Evolutionary conservation across 2,888 invertebrate genomes (phyloP).

Genomic region (Caenorhabditis sp.): DNA sequence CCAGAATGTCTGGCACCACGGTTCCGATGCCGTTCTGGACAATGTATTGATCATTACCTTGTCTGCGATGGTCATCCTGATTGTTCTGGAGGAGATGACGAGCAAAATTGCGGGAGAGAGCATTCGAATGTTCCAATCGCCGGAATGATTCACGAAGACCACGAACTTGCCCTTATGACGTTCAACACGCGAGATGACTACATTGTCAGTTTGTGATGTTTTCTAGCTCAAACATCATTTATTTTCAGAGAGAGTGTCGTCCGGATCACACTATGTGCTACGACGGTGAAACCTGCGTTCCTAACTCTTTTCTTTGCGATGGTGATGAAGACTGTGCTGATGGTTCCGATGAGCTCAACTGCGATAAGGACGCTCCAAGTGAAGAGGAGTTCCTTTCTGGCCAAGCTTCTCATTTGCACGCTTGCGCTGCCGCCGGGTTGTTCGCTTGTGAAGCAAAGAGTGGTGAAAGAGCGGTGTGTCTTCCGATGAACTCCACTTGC

Average conservation of each 20-base stretch:
- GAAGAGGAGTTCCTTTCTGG: conserved; percentile 38
- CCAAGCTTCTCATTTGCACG: conserved; percentile 24
- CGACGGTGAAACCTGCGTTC: conserved; percentile 64
- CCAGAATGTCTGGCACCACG: conserved; percentile 35
- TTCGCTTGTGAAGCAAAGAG: conserved; percentile 29
- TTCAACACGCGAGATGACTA: conserved; percentile 21
- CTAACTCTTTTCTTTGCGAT: conserved; percentile 69
- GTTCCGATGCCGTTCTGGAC: conserved; percentile 67
- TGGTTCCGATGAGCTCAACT: conserved; percentile 66
- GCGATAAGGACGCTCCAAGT: conserved; percentile 14
- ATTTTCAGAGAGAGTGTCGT: conserved; percentile 29
- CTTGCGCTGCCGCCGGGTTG: conserved; percentile 36
- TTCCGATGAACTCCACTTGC: conserved; percentile 76
- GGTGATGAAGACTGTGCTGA: conserved; percentile 69
- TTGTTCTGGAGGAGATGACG: conserved; percentile 69
- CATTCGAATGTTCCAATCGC: no score
- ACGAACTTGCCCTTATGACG: conserved; percentile 11
- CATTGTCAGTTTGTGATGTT: conserved; percentile 14
- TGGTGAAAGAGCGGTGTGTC: conserved; percentile 54
- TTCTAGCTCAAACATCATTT: not conserved
- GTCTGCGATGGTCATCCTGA: conserved; percentile 68
- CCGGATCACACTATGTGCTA: conserved; percentile 40
- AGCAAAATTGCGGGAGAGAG: conserved; percentile 53
- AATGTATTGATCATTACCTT: conserved; percentile 59
- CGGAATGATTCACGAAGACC: not conserved